These are phyloP conservation scores for Rhabdophis nuchalis DNA, from an alignment of 2,797 vertebrate species.

Conservation along the genomic window DNA sequence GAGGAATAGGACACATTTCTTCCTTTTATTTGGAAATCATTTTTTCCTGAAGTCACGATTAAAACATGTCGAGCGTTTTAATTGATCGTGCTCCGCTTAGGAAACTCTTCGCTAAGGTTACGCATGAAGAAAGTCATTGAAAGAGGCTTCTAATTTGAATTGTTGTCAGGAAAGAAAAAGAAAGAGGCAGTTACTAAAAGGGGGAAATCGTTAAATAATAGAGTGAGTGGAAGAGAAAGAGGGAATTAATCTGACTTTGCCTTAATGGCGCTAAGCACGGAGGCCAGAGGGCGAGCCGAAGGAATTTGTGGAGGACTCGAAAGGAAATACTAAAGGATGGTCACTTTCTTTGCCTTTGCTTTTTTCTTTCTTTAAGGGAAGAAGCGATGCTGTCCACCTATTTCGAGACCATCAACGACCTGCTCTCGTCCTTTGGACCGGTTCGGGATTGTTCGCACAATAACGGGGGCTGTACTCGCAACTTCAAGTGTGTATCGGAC, in stretches of 20 bases:
- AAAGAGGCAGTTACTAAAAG: background rate
- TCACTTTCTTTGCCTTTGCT: background rate
- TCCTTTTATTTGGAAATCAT: background rate
- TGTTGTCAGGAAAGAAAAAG: background rate
- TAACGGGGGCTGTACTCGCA: constrained; percentile 94
- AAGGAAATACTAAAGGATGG: background rate
- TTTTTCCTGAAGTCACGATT: background rate
- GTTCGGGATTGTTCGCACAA: constrained; percentile 93
- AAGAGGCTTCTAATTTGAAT: background rate
- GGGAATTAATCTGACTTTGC: background rate
- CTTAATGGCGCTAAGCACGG: background rate
- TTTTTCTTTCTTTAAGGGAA: constrained; percentile 80
- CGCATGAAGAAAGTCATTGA: background rate
- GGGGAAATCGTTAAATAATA: background rate
- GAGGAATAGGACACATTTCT: background rate
- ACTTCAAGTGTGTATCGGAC: constrained; percentile 95
- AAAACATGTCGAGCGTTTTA: background rate
- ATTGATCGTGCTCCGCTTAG: background rate
- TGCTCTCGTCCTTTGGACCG: constrained; percentile 92
- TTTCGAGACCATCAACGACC: constrained; percentile 93
- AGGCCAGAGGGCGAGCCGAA: background rate
- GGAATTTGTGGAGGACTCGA: background rate
- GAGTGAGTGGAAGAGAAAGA: background rate
- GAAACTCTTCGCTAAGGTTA: background rate
- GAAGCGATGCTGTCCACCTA: constrained; percentile 97